Base-by-base conservation (phyloP, 2,113 vertebrate genomes). In the Rhinolophus sinicus region DNA sequence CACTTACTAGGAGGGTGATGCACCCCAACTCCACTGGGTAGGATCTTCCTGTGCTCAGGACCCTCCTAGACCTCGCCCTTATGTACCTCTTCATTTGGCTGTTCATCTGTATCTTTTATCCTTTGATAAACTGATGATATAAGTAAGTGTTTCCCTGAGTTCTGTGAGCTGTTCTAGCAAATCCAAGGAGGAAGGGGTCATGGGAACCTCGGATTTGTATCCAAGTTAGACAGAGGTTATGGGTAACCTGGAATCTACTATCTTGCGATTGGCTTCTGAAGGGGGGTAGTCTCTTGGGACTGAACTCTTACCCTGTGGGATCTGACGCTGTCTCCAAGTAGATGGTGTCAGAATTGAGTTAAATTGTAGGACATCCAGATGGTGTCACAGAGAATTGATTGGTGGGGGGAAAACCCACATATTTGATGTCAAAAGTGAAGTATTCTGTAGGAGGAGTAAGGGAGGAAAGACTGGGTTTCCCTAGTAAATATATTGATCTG, bases 261-360 rank as follows among this genome's bases (percentile, higher is more conserved):
- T n/a, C 47, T 90, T 80, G 28, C 6, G 38, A 8, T 80, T 80
- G 28, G 35, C 50, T 56, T 67, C 62, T 80, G 76, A 69, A 81
- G 4, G 26, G 15, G 47, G 16, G 21, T 47, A 58, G 50, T 81
- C 28, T 56, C 28, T n/a, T 69, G 64, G 28, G 33, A n/a, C 88
- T 44, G 35, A 56, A 30, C 19, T 30, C 21, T 38, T 67, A 56
- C 15, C 35, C 50, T 70, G 76, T 69, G 62, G 47, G 30, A 58
- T 70, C 50, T 69, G 64, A 70, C 54, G 3, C 38, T 80, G 21
- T 90, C 64, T 69, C 28, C 35, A 69, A 10, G 65, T 58, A 56
- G 47, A 44, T 69, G 16, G 62, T 80, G 35, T 90, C 50, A 81
- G 76, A 90, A 69, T n/a, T 90, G 88, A 81, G 64, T 90, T 81